phyloP scores from a whole-genome alignment of 2,888 invertebrate species.

The Phyllotreta striolata region DNA sequence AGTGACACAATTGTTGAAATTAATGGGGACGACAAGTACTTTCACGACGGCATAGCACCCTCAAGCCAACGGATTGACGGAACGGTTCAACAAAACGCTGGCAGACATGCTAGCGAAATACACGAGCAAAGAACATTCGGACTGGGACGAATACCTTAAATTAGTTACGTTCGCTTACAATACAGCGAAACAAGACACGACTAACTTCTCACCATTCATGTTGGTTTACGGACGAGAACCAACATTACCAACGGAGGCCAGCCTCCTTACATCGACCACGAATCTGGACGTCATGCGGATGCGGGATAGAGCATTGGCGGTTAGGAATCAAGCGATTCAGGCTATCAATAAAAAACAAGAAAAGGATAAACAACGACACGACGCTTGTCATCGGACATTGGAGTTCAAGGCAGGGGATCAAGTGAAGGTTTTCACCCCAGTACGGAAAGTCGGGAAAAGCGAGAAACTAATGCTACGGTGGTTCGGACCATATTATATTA shows the following conservation, averaged over 20 bases:
- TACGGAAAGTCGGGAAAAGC: neutral
- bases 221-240: slow-evolving; percentile 21
- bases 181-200: slow-evolving; percentile 28
- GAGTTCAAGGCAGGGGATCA: neutral
- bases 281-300: neutral
- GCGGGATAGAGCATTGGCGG: slow-evolving; percentile 21
- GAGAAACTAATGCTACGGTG: neutral
- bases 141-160: slow-evolving; percentile 29
- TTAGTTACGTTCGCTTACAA: slow-evolving; percentile 30
- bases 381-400: too few species aligned
- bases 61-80: slow-evolving; percentile 39
- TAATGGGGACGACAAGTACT: too few species aligned
- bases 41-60: slow-evolving; percentile 36
- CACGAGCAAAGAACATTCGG: slow-evolving; percentile 34
- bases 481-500: neutral
- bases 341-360: too few species aligned
- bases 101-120: slow-evolving; percentile 39
- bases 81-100: slow-evolving; percentile 44
- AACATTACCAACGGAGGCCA: slow-evolving; percentile 23
- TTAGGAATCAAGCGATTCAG: slow-evolving; percentile 9
- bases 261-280: neutral
- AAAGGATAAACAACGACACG: too few species aligned
- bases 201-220: slow-evolving; percentile 20
- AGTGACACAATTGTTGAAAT: too few species aligned
- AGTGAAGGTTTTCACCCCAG: slow-evolving; percentile 2